These are phyloP conservation scores for Seriola rivoliana DNA, from an alignment of 2,113 vertebrate species.

Conservation along the genomic window DNA sequence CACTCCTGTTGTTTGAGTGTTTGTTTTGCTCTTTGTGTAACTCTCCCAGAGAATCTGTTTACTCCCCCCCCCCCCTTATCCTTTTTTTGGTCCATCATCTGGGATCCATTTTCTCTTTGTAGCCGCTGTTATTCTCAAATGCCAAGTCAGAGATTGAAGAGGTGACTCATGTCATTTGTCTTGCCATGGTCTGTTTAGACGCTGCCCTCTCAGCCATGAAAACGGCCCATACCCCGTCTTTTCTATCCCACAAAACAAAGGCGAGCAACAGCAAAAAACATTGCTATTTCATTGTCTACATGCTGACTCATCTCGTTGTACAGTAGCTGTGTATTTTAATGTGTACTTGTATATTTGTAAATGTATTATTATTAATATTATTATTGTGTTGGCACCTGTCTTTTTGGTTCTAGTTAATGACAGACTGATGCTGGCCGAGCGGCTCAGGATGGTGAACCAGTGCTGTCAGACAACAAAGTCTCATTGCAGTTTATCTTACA, in stretches of 20 bases:
- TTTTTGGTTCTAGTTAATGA: slow-evolving; percentile 40
- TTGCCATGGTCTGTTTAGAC: slow-evolving; percentile 79
- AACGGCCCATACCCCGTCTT: slow-evolving; percentile 65
- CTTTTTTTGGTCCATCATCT: slow-evolving; percentile 79
- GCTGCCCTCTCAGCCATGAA: slow-evolving; percentile 76
- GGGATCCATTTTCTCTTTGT: slow-evolving; percentile 86
- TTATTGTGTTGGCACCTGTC: slow-evolving; percentile 53
- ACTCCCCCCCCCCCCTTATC: slow-evolving; percentile 41
- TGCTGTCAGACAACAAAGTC: slow-evolving; percentile 24
- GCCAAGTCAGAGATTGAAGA: slow-evolving; percentile 85
- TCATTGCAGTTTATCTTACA: slow-evolving; percentile 3
- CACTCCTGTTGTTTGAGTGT: slow-evolving; percentile 56
- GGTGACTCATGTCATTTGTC: slow-evolving; percentile 85
- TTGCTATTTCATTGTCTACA: slow-evolving; percentile 56
- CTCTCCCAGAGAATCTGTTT: slow-evolving; percentile 78
- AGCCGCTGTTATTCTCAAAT: slow-evolving; percentile 86
- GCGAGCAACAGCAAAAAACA: slow-evolving; percentile 55
- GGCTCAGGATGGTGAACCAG: slow-evolving; percentile 32
- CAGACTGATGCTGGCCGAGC: slow-evolving; percentile 21
- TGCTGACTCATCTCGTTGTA: slow-evolving; percentile 65
- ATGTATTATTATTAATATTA: slow-evolving; percentile 75
- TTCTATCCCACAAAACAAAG: slow-evolving; percentile 64
- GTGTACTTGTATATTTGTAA: slow-evolving; percentile 78
- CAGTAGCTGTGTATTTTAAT: slow-evolving; percentile 73
- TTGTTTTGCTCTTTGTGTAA: slow-evolving; percentile 75